Conservation (phyloP, 2,113 vertebrate species). For the Himantopus leucocephalus region DNA sequence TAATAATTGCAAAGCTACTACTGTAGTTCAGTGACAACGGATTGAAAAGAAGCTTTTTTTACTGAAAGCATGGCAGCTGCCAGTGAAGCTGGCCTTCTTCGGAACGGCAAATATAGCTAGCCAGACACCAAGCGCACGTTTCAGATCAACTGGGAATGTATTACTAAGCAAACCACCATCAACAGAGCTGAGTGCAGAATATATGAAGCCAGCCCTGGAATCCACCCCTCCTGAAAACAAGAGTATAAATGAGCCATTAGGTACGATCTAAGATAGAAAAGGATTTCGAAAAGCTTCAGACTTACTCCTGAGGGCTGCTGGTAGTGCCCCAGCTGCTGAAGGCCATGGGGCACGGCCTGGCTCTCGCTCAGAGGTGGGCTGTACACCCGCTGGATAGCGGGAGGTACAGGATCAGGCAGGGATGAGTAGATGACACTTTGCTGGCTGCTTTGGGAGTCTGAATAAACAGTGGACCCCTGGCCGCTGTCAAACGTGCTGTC, state of each 20-base stretch:
- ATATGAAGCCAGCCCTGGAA: not conserved
- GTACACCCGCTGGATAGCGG: conserved; percentile 77
- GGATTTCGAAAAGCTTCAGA: not conserved
- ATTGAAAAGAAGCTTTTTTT: not conserved
- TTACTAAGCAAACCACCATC: not conserved
- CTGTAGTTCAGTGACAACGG: not conserved
- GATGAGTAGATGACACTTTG: conserved; percentile 85
- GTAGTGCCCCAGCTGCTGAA: conserved; percentile 75
- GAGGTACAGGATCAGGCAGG: conserved; percentile 74
- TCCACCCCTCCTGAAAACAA: not conserved
- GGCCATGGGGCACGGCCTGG: conserved; percentile 74
- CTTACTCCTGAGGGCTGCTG: conserved; percentile 84
- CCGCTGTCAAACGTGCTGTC: conserved; percentile 88
- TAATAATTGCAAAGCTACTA: not conserved
- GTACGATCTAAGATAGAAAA: rapidly evolving
- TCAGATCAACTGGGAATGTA: not conserved
- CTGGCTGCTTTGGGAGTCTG: conserved; percentile 86
- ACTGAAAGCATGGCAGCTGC: not conserved
- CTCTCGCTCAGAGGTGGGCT: conserved; percentile 77
- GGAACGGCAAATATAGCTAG: not conserved
- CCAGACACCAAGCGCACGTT: rapidly evolving
- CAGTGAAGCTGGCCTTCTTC: not conserved
- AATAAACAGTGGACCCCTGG: conserved; percentile 81
- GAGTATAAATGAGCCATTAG: rapidly evolving
- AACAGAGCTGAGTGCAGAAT: not conserved